These are phyloP conservation scores for Cynoglossus semilaevis DNA, from an alignment of 2,113 vertebrate species.

Conservation along the genomic window DNA sequence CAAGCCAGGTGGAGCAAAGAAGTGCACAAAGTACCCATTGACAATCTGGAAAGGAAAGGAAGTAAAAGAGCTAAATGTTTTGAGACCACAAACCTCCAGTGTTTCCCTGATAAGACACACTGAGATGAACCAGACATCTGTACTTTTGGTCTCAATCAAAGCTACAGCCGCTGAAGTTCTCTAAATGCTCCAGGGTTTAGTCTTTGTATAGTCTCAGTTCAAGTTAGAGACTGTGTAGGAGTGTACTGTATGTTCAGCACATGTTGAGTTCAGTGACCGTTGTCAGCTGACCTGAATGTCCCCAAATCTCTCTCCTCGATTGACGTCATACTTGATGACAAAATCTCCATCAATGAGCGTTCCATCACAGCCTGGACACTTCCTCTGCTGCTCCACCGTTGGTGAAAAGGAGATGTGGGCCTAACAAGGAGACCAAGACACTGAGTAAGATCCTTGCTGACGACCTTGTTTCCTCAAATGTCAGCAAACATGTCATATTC, in stretches of 20 bases:
- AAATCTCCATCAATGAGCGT: conserved; percentile 88
- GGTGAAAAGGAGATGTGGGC: conserved; percentile 75
- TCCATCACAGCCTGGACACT: conserved; percentile 79
- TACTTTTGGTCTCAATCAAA: no score
- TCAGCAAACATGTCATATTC: background rate
- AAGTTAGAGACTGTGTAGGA: no score
- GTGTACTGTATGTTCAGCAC: no score
- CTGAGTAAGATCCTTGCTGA: background rate
- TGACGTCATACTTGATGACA: conserved; percentile 86
- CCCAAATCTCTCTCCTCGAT: conserved; percentile 71
- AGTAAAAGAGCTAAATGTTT: background rate
- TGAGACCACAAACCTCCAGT: no score
- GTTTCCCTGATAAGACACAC: no score
- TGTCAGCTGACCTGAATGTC: conserved; percentile 81
- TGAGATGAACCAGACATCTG: no score
- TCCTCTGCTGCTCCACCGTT: conserved; percentile 82
- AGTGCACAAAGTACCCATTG: conserved; percentile 81
- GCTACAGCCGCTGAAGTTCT: no score
- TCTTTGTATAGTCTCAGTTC: no score
- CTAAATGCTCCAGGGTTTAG: no score
- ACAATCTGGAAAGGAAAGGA: conserved; percentile 61
- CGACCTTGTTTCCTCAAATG: background rate
- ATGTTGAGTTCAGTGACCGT: no score
- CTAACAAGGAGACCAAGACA: conserved; percentile 41
- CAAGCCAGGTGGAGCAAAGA: conserved; percentile 71